phyloP scores from a whole-genome alignment of 2,888 invertebrate species.

The Theodoxus fluviatilis region DNA sequence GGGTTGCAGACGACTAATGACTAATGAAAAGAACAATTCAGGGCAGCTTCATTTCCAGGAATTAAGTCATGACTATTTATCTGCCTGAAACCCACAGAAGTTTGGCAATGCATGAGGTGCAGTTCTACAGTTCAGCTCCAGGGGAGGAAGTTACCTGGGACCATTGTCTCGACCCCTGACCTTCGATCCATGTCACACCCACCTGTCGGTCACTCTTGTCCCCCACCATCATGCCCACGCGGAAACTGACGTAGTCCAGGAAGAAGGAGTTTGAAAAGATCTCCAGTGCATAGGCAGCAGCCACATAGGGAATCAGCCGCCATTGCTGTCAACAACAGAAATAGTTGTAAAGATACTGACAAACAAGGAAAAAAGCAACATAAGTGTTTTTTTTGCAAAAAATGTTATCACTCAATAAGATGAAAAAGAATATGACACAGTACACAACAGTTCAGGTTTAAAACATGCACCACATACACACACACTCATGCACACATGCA shows the following conservation, averaged over 20 bases:
- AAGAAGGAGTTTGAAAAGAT: slow-evolving; percentile 62
- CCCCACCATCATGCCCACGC: slow-evolving; percentile 60
- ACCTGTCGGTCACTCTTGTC: slow-evolving; percentile 62
- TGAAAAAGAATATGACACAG: neutral
- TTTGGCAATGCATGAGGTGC: too few relatives aligned
- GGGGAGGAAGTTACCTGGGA: too few relatives aligned
- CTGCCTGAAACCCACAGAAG: too few relatives aligned
- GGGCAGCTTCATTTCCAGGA: too few relatives aligned
- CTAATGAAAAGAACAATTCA: neutral
- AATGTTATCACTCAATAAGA: neutral
- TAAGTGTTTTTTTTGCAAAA: neutral
- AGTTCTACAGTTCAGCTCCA: too few relatives aligned
- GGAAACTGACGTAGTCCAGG: slow-evolving; percentile 63
- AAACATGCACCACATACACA: neutral
- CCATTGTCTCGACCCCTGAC: too few relatives aligned
- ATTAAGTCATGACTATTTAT: too few relatives aligned
- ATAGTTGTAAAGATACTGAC: neutral
- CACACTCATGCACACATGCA: neutral
- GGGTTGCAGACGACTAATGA: neutral
- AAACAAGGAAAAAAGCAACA: neutral
- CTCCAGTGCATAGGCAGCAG: slow-evolving; percentile 71
- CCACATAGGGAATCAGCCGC: slow-evolving; percentile 79
- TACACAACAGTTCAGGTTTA: neutral
- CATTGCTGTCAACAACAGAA: slow-evolving; percentile 73
- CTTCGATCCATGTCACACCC: slow-evolving; percentile 14